A percentile compares a stretch with the other conserved stretches of the same genome.
Evolutionary conservation across 2,888 invertebrate species (phyloP).

Genomic region (Metacarcinus magister): DNA sequence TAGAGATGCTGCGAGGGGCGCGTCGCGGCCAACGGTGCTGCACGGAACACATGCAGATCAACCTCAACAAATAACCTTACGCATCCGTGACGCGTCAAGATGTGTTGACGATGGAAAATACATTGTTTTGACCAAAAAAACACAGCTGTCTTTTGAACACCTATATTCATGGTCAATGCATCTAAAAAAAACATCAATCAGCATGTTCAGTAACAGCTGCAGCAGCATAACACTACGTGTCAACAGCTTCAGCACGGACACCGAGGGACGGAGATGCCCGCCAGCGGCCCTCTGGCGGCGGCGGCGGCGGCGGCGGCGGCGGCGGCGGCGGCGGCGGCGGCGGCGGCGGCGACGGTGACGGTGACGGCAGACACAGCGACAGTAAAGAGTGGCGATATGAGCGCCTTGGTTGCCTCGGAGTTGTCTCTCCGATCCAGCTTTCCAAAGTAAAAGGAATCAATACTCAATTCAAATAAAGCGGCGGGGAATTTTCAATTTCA

Average conservation of each 20-base stretch:
- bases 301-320: background rate
- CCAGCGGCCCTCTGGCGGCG: background rate
- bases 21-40: background rate
- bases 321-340: background rate
- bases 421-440: constrained; percentile 78
- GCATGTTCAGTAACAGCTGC: background rate
- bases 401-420: constrained; percentile 56
- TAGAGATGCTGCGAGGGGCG: background rate
- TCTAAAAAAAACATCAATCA: background rate
- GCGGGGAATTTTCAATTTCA: constrained; percentile 82
- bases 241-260: background rate
- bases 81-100: background rate
- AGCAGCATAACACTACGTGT: background rate
- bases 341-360: background rate
- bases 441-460: constrained; percentile 80
- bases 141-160: background rate
- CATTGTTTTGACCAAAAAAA: background rate
- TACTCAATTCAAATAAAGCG: constrained; percentile 82
- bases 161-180: background rate
- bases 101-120: background rate
- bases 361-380: background rate
- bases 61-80: background rate
- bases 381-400: constrained; percentile 64
- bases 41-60: background rate
- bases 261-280: background rate